A percentile compares a stretch with the other conserved stretches of the same genome.
Conservation (phyloP, 2,113 vertebrate genomes). For the Oxygymnocypris stewartii region DNA sequence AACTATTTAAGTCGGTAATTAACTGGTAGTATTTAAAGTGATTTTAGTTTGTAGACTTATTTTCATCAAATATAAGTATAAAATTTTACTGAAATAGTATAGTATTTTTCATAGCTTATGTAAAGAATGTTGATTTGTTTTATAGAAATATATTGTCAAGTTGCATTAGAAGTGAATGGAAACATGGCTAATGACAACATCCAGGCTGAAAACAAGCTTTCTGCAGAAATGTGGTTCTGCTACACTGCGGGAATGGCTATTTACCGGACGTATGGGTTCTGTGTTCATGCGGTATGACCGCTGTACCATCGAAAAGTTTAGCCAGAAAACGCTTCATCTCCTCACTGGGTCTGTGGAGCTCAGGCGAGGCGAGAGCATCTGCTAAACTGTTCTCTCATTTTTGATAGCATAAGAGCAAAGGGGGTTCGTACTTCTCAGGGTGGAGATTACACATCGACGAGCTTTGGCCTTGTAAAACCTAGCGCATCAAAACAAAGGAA, state of each 20-base stretch:
- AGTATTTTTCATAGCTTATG: too few relatives aligned
- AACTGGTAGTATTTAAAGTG: too few relatives aligned
- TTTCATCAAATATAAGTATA: too few relatives aligned
- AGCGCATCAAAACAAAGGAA: neutral
- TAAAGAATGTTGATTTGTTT: too few relatives aligned
- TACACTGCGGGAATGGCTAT: neutral
- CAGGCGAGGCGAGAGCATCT: conserved; percentile 70
- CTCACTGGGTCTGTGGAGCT: conserved; percentile 32
- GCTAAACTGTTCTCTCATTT: conserved; percentile 68
- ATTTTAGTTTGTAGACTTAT: too few relatives aligned
- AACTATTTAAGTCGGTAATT: neutral
- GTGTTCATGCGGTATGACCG: neutral
- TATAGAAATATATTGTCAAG: neutral
- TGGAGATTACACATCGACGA: neutral
- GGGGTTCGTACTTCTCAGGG: conserved; percentile 38
- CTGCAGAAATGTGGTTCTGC: neutral
- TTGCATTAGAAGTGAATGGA: neutral
- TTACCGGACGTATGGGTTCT: neutral
- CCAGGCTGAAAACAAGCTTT: neutral
- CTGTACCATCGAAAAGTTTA: conserved; percentile 3
- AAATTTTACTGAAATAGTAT: too few relatives aligned
- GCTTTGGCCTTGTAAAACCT: neutral
- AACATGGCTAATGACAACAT: neutral
- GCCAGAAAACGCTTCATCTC: conserved; percentile 8
- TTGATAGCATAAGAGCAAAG: conserved; percentile 44